Conservation (phyloP, 2,888 invertebrate genomes). For the Papilio elwesi region DNA sequence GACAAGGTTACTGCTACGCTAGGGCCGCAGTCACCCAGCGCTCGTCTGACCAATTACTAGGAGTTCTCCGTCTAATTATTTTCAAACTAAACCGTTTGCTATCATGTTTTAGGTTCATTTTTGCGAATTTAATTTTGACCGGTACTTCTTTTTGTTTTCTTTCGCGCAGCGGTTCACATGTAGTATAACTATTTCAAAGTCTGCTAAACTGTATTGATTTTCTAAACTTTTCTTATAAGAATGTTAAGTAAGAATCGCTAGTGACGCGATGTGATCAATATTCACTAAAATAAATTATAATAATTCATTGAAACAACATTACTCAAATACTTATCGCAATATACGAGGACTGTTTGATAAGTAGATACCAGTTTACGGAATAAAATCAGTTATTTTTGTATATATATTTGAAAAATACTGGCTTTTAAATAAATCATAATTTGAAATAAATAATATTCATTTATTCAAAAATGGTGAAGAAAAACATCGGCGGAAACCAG, state of each 20-base stretch:
- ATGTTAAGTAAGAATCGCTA: neutral
- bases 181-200: slow-evolving; percentile 10
- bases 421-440: too few relatives aligned
- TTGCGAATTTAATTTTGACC: neutral
- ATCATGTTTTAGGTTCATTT: slow-evolving; percentile 27
- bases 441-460: too few relatives aligned
- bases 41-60: slow-evolving; percentile 60
- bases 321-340: too few relatives aligned
- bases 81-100: slow-evolving; percentile 28
- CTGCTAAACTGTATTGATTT: slow-evolving; percentile 2
- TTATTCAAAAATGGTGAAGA: too few relatives aligned
- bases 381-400: too few relatives aligned
- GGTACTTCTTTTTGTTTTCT: slow-evolving; percentile 8
- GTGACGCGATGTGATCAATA: neutral
- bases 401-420: too few relatives aligned
- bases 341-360: too few relatives aligned
- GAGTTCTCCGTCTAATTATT: slow-evolving; percentile 49
- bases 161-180: slow-evolving; percentile 23
- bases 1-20: slow-evolving; percentile 66
- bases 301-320: too few relatives aligned
- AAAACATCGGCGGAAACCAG: too few relatives aligned
- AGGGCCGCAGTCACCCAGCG: slow-evolving; percentile 59
- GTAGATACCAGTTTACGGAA: too few relatives aligned
- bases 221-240: neutral
- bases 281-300: too few relatives aligned